Conservation (phyloP, 1,140 invertebrate genomes). For the Trypoxylus dichotomus region DNA sequence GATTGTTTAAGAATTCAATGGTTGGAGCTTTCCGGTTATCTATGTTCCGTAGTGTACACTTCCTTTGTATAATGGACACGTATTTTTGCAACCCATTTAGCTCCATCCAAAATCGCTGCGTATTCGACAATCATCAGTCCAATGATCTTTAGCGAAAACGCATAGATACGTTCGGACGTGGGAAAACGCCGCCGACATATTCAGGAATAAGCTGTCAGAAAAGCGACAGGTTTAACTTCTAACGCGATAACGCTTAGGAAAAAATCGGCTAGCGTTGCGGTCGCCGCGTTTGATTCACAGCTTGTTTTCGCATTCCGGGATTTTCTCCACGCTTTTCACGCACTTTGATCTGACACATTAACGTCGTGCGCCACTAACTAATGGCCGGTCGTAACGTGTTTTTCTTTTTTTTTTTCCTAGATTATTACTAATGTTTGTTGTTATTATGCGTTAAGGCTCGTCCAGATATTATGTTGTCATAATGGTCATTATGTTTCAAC, state of each 20-base stretch:
- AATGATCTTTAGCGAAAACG: too few relatives aligned
- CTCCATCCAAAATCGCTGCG: too few relatives aligned
- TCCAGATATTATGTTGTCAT: conserved; percentile 11
- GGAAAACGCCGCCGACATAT: too few relatives aligned
- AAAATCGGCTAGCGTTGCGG: background rate
- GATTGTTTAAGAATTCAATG: too few relatives aligned
- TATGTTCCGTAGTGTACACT: too few relatives aligned
- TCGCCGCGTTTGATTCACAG: background rate
- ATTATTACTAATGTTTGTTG: conserved; percentile 16
- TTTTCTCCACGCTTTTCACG: conserved; percentile 2
- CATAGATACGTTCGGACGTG: too few relatives aligned
- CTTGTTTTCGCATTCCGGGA: conserved; percentile 22
- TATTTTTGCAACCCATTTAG: too few relatives aligned
- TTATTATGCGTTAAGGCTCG: background rate
- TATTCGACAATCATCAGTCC: too few relatives aligned
- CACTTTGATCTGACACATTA: conserved; percentile 23
- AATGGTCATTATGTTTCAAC: conserved; percentile 21
- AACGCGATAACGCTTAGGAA: background rate
- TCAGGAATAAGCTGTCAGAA: too few relatives aligned
- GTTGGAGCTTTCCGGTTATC: too few relatives aligned
- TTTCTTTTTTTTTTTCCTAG: background rate
- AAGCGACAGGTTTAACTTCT: too few relatives aligned
- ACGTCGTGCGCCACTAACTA: background rate
- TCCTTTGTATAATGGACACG: too few relatives aligned
- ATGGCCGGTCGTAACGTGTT: background rate